Evolutionary conservation across 2,113 vertebrate genomes (phyloP).

Genomic region (Ctenomys sociabilis): DNA sequence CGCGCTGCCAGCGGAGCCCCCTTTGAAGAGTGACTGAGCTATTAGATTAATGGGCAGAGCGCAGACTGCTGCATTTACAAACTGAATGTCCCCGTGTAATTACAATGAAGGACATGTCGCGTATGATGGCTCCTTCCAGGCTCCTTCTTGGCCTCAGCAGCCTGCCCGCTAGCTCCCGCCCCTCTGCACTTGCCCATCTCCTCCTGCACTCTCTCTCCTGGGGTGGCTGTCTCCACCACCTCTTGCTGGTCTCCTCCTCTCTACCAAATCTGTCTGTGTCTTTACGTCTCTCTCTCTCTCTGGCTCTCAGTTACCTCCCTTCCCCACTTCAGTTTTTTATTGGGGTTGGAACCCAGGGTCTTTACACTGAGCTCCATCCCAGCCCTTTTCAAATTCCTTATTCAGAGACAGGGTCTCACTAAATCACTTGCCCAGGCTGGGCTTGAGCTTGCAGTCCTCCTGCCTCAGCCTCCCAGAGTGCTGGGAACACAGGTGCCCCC

Average conservation of each 20-base stretch:
- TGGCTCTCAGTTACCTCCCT: background rate
- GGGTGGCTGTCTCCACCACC: background rate
- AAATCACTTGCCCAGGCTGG: background rate
- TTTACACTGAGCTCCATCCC: background rate
- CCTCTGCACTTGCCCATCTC: accelerated
- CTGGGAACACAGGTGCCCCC: background rate
- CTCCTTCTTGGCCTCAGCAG: background rate
- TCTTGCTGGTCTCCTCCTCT: background rate
- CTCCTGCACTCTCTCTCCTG: background rate
- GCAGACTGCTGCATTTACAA: constrained; percentile 28
- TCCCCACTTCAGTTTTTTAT: background rate
- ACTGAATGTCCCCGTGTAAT: constrained; percentile 58
- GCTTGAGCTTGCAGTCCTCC: background rate
- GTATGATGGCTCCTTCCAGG: background rate
- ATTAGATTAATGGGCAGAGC: constrained; percentile 60
- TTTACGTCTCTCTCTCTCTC: background rate
- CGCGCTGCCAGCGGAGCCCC: background rate
- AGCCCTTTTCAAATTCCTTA: background rate
- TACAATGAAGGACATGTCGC: constrained; percentile 48
- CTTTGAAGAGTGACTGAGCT: constrained; percentile 52
- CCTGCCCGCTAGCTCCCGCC: background rate
- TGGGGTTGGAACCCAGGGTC: background rate
- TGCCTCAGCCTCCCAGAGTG: background rate
- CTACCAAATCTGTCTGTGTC: background rate
- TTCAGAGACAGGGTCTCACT: background rate